Evolutionary conservation across 2,888 invertebrate genomes (phyloP).

Genomic region (Pherbina coryleti): DNA sequence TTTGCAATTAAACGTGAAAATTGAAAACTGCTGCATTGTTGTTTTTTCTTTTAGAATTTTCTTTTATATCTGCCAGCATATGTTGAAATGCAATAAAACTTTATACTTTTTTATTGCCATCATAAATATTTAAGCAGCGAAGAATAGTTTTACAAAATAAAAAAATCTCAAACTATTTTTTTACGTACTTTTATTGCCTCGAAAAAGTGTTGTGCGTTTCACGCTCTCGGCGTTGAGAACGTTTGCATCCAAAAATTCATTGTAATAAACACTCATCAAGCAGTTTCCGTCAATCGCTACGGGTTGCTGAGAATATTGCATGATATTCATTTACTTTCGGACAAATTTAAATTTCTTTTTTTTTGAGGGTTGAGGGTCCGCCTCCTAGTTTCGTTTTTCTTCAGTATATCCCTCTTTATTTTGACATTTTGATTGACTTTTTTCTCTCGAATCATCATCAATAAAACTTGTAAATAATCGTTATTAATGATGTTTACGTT

Average conservation of each 20-base stretch:
- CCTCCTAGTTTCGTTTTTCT: neutral
- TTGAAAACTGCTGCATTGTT: neutral
- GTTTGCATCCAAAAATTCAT: neutral
- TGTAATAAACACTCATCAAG: neutral
- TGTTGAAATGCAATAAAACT: constrained; percentile 36
- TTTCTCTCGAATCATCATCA: constrained; percentile 6
- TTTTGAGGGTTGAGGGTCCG: neutral
- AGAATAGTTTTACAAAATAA: neutral
- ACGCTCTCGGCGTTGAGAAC: neutral
- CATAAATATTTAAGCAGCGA: neutral
- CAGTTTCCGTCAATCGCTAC: neutral
- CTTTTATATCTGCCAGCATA: constrained; percentile 8
- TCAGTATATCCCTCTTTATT: neutral
- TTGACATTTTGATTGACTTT: constrained; percentile 10
- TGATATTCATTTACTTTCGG: neutral
- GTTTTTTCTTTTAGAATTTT: too few relatives aligned
- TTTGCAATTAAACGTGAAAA: constrained; percentile 10
- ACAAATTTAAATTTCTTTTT: neutral
- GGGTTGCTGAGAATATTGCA: neutral
- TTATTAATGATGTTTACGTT: constrained; percentile 10
- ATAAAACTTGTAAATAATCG: constrained; percentile 5
- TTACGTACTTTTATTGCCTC: neutral
- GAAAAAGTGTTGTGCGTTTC: neutral
- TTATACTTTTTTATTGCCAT: constrained; percentile 19
- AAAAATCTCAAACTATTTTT: neutral